These are phyloP conservation scores for Strix uralensis DNA, from an alignment of 2,113 vertebrate species.

Conservation along the genomic window DNA sequence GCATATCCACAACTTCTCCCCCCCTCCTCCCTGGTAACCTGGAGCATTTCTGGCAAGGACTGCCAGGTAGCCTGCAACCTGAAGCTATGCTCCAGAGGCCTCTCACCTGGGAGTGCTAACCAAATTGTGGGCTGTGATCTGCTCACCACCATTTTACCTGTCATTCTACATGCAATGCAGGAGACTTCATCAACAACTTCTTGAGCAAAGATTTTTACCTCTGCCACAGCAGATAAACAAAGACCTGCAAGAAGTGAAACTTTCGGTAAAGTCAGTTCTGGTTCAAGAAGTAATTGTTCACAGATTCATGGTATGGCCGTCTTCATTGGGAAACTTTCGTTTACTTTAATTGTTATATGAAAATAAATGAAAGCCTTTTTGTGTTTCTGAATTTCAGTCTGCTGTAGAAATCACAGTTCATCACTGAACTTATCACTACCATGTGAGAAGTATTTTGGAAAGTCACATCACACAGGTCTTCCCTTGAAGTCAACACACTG, in stretches of 20 bases:
- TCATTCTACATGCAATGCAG: neutral
- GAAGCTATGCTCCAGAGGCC: neutral
- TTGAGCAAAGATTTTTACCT: neutral
- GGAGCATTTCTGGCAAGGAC: neutral
- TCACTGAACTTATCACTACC: neutral
- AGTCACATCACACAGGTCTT: neutral
- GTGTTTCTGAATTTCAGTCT: neutral
- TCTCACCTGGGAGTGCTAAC: neutral
- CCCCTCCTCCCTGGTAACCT: neutral
- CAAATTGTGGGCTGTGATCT: neutral
- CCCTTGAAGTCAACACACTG: neutral
- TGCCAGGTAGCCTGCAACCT: neutral
- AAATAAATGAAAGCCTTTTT: neutral
- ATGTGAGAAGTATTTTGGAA: neutral
- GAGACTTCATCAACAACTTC: neutral
- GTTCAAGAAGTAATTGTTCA: neutral
- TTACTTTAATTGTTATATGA: neutral
- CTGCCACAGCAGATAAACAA: neutral
- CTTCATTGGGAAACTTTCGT: neutral
- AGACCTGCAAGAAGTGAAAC: neutral
- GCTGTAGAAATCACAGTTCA: neutral
- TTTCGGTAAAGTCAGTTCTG: neutral
- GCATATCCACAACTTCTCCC: neutral
- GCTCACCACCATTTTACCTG: neutral
- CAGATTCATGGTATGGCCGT: accelerated